A percentile compares a stretch with the other conserved stretches of the same genome.
phyloP scores from a whole-genome alignment of 2,888 invertebrate species.

The Tetheella fluctuosa region DNA sequence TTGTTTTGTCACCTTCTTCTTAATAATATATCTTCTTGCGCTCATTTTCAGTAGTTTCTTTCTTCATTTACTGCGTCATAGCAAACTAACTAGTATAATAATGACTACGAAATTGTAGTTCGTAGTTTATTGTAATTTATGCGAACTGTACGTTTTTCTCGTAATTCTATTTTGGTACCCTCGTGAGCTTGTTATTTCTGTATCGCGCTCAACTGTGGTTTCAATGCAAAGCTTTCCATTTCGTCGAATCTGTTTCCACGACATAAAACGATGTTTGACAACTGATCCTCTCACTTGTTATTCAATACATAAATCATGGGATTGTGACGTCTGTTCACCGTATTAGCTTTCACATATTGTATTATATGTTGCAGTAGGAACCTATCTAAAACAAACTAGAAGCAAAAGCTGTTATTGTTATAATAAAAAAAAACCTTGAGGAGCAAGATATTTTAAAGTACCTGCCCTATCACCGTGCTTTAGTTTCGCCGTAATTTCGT shows the following conservation, averaged over 20 bases:
- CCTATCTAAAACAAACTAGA: no score
- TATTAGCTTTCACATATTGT: not conserved
- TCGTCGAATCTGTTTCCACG: constrained; percentile 10
- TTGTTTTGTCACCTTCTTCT: not conserved
- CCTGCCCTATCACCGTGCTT: no score
- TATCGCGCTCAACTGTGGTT: constrained; percentile 29
- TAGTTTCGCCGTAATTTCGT: no score
- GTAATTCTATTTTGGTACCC: constrained; percentile 32
- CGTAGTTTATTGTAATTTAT: not conserved
- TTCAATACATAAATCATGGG: constrained; percentile 11
- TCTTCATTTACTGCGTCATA: not conserved
- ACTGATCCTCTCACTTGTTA: not conserved
- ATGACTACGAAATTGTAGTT: not conserved
- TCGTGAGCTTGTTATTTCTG: constrained; percentile 35
- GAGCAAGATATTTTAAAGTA: no score
- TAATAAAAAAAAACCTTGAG: no score
- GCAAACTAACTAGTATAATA: not conserved
- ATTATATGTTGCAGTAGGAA: not conserved
- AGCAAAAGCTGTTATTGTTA: no score
- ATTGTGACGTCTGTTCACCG: not conserved
- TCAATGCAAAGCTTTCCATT: constrained; percentile 23
- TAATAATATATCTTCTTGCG: not conserved
- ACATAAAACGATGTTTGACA: not conserved
- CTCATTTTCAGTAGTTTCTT: not conserved
- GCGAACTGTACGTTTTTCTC: constrained; percentile 28